Conservation (phyloP, 2,797 vertebrate genomes). For the Rhinoraja longicauda region DNA sequence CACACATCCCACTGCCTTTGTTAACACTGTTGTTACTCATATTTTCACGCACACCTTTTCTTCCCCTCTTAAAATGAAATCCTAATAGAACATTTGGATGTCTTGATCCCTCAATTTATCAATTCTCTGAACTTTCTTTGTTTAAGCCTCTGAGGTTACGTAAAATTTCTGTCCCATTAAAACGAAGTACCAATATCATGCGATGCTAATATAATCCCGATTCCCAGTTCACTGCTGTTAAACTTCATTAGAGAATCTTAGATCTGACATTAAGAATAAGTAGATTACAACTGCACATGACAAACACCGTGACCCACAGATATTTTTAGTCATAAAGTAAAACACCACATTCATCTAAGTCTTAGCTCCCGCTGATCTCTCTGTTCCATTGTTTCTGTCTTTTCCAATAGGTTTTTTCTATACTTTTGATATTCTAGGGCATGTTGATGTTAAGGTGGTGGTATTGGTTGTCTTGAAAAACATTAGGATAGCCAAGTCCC, state of each 20-base stretch:
- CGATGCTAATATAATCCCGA: neutral
- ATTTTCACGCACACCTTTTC: neutral
- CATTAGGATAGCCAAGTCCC: too few relatives aligned
- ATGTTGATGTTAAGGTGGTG: too few relatives aligned
- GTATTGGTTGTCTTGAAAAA: too few relatives aligned
- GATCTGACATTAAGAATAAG: neutral
- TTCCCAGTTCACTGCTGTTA: neutral
- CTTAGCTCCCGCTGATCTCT: neutral
- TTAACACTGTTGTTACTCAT: neutral
- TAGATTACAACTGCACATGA: neutral
- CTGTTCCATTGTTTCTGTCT: neutral
- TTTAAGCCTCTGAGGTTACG: neutral
- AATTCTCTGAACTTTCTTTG: neutral
- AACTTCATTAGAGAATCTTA: neutral
- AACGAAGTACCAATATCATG: neutral
- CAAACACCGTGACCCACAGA: neutral
- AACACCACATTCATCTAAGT: neutral
- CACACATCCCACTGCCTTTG: neutral
- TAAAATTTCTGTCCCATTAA: neutral
- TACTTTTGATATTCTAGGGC: neutral
- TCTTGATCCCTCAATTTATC: neutral
- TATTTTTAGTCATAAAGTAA: neutral
- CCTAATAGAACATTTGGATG: neutral
- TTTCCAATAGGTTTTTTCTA: neutral
- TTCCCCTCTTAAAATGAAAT: neutral